Evolutionary conservation across 1,140 invertebrate species (phyloP).

Genomic region (Ruditapes philippinarum): DNA sequence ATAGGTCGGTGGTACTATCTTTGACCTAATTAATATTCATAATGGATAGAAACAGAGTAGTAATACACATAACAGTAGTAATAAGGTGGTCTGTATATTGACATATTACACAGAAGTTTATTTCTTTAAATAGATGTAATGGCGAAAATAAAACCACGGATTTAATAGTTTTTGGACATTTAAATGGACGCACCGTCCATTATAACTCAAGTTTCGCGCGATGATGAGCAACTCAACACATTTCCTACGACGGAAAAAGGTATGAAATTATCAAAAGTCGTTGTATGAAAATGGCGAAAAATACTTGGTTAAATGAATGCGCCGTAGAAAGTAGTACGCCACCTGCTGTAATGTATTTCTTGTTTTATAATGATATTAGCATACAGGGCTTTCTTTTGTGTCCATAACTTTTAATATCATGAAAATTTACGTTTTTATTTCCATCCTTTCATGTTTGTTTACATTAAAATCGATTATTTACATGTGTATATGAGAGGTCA

Average conservation of each 20-base stretch:
- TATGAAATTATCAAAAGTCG: constrained; percentile 87
- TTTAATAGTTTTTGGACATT: constrained; percentile 82
- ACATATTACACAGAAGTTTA: constrained; percentile 31
- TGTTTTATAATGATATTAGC: background rate
- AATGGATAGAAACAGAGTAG: constrained; percentile 68
- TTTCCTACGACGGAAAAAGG: constrained; percentile 95
- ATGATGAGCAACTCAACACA: constrained; percentile 97
- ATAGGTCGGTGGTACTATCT: constrained; percentile 8
- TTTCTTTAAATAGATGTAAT: constrained; percentile 17
- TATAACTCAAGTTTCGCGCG: constrained; percentile 98
- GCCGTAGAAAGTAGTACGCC: constrained; percentile 61
- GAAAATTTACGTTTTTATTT: background rate
- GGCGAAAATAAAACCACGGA: constrained; percentile 77
- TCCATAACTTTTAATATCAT: background rate
- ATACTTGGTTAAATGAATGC: constrained; percentile 39
- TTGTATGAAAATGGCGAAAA: constrained; percentile 67
- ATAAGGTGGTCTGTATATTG: constrained; percentile 61
- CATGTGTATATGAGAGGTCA: constrained; percentile 48
- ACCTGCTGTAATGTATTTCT: constrained; percentile 21
- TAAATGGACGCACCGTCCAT: constrained; percentile 99
- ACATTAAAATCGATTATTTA: constrained; percentile 48
- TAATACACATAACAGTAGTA: constrained; percentile 59
- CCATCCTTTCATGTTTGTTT: constrained; percentile 9
- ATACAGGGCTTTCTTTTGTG: background rate
- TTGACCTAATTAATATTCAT: constrained; percentile 68